These are phyloP conservation scores for Ichneumoninae sp. DNA, from an alignment of 2,888 invertebrate species.

Conservation along the genomic window DNA sequence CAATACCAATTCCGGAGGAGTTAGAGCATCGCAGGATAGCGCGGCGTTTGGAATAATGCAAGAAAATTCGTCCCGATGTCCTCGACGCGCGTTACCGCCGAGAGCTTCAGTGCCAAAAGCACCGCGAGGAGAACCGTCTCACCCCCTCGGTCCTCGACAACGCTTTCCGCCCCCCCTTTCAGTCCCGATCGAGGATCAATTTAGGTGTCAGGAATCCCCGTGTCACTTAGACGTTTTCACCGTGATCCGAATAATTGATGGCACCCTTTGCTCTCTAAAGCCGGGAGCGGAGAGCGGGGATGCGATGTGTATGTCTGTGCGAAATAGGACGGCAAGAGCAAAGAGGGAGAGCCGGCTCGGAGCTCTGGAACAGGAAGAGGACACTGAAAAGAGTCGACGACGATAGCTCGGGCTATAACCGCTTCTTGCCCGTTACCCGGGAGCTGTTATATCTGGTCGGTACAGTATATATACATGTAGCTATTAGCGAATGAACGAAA, in stretches of 20 bases:
- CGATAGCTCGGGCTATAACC: not conserved
- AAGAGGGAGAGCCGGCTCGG: not conserved
- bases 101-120: conserved; percentile 34
- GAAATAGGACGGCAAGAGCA: conserved; percentile 37
- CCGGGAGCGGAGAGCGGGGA: conserved; percentile 59
- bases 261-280: conserved; percentile 66
- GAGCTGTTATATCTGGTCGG: conserved; percentile 15
- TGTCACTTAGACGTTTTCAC: conserved; percentile 84
- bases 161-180: conserved; percentile 40
- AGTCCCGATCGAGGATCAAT: conserved; percentile 81
- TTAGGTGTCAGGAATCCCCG: conserved; percentile 81
- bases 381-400: conserved; percentile 16
- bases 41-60: conserved; percentile 68
- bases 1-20: not conserved
- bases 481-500: conserved; percentile 20
- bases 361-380: conserved; percentile 6
- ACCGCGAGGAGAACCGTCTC: conserved; percentile 11
- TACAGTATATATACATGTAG: conserved; percentile 31
- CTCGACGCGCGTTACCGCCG: conserved; percentile 33
- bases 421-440: not conserved
- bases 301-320: conserved; percentile 41
- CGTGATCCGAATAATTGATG: conserved; percentile 80
- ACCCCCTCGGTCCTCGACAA: conserved; percentile 16
- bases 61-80: conserved; percentile 62
- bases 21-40: conserved; percentile 35